These are phyloP conservation scores for Centropus bengalensis DNA, from an alignment of 2,113 vertebrate species.

Conservation along the genomic window DNA sequence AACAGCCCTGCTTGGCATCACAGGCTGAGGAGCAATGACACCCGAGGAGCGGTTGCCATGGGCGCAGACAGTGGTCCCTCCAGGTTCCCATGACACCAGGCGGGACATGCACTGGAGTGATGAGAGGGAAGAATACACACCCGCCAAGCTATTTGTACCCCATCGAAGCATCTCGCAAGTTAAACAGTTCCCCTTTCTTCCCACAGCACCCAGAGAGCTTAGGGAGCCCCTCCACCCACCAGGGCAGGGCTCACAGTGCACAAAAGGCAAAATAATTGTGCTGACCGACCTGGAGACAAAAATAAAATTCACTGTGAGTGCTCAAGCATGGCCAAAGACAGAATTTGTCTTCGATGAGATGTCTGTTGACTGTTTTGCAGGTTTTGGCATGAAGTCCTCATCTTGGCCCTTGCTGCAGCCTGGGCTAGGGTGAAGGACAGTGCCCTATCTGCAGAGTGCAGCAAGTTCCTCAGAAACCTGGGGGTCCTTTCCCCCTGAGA, in stretches of 20 bases:
- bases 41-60: slow-evolving; percentile 78
- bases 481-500: too few species aligned
- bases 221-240: background rate
- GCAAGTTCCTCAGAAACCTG: background rate
- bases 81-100: slow-evolving; percentile 81
- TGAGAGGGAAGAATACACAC: slow-evolving; percentile 14
- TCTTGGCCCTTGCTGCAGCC: background rate
- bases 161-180: slow-evolving; percentile 50
- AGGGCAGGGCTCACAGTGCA: fast-evolving
- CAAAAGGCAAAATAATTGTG: background rate
- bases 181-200: slow-evolving; percentile 52
- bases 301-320: background rate
- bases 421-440: background rate
- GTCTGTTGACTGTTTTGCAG: background rate
- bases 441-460: background rate
- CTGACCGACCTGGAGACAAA: background rate
- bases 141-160: slow-evolving; percentile 41
- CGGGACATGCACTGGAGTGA: slow-evolving; percentile 37
- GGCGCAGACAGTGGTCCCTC: slow-evolving; percentile 65
- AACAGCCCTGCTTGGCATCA: background rate
- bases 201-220: background rate
- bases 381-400: background rate
- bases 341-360: background rate
- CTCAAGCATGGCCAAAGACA: background rate
- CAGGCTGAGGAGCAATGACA: slow-evolving; percentile 60